phyloP scores from a whole-genome alignment of 2,888 invertebrate species.

The Watsonalla cultraria region DNA sequence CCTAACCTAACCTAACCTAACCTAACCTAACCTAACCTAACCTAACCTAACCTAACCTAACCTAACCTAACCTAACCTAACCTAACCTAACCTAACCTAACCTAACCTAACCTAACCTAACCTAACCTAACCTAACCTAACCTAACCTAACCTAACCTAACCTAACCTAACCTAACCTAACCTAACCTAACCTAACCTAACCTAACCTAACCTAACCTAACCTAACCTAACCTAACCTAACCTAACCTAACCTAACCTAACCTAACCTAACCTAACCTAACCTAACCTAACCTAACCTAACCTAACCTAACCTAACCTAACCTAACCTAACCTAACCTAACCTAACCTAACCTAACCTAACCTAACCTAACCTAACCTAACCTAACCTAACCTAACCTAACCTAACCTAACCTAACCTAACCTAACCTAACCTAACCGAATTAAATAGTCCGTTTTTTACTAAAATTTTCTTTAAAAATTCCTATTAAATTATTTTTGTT shows the following conservation, averaged over 20 bases:
- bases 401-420: constrained; percentile 26
- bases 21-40: constrained; percentile 10
- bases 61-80: constrained; percentile 15
- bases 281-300: constrained; percentile 14
- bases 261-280: constrained; percentile 21
- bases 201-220: constrained; percentile 24
- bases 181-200: constrained; percentile 26
- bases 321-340: constrained; percentile 23
- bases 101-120: constrained; percentile 20
- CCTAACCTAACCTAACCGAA: constrained; percentile 10
- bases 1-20: constrained; percentile 11
- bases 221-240: constrained; percentile 19
- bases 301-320: constrained; percentile 23
- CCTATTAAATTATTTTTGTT: too few species aligned
- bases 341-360: constrained; percentile 25
- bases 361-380: constrained; percentile 25
- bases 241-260: constrained; percentile 25
- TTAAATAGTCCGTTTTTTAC: too few species aligned
- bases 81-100: constrained; percentile 18
- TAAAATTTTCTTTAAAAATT: too few species aligned
- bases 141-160: constrained; percentile 27
- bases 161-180: constrained; percentile 26
- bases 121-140: constrained; percentile 20
- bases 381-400: constrained; percentile 27
- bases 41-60: constrained; percentile 9